phyloP scores from a whole-genome alignment of 2,113 vertebrate genomes.

The Phoenicopterus ruber region DNA sequence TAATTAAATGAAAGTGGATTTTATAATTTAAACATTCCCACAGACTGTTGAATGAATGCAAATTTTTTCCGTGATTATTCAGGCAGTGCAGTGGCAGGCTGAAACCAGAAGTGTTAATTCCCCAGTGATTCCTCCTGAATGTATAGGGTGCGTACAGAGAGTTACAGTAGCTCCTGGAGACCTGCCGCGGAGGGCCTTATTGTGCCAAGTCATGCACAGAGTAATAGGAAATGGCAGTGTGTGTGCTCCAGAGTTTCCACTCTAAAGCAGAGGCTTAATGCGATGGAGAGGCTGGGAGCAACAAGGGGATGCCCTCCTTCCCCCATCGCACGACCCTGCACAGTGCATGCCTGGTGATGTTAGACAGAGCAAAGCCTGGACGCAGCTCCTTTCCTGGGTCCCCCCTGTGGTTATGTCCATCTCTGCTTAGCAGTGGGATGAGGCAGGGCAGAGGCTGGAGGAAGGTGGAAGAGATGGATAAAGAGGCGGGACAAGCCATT shows the following conservation, averaged over 20 bases:
- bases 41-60: background rate
- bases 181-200: background rate
- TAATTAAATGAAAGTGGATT: background rate
- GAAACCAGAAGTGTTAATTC: background rate
- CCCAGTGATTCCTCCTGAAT: background rate
- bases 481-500: background rate
- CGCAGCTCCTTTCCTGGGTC: background rate
- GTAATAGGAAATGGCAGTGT: background rate
- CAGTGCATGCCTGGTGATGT: background rate
- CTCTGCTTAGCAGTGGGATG: background rate
- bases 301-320: background rate
- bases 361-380: background rate
- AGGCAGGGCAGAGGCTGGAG: background rate
- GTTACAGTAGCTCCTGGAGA: background rate
- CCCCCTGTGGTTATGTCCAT: background rate
- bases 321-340: fast-evolving
- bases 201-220: background rate
- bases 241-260: background rate
- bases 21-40: slow-evolving; percentile 18
- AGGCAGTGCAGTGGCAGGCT: background rate
- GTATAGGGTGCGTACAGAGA: background rate
- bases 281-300: background rate
- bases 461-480: background rate
- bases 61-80: background rate
- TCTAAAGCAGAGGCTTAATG: background rate